Percentiles rank a stretch among this genome's conserved stretches.
phyloP scores from a whole-genome alignment of 2,888 invertebrate species.

The Prosopocoilus inquinatus region DNA sequence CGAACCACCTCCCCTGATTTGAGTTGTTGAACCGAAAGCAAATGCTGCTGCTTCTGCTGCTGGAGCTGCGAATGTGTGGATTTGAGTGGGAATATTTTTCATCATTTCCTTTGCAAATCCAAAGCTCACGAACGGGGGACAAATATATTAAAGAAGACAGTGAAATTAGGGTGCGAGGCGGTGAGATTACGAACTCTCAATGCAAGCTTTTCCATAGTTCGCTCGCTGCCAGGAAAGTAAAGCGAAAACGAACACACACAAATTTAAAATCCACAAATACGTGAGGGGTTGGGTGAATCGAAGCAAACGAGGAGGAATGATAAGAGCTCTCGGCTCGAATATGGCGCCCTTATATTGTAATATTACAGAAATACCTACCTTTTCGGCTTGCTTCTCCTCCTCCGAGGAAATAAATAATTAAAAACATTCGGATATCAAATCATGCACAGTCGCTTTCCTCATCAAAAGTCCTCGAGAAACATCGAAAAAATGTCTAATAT shows the following conservation, averaged over 20 bases:
- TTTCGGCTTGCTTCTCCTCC: constrained; percentile 27
- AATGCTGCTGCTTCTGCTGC: too few species aligned
- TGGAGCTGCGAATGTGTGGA: constrained; percentile 20
- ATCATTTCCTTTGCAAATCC: constrained; percentile 32
- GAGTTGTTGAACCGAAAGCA: too few species aligned
- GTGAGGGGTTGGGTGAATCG: constrained; percentile 15
- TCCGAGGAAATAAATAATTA: constrained; percentile 32
- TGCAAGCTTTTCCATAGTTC: constrained; percentile 28
- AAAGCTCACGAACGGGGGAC: constrained; percentile 27
- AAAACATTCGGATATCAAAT: constrained; percentile 31
- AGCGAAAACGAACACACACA: constrained; percentile 33
- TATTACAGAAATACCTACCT: constrained; percentile 30
- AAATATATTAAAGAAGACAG: constrained; percentile 37
- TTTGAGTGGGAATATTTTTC: constrained; percentile 32
- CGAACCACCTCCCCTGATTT: too few species aligned
- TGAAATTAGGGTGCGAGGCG: constrained; percentile 33
- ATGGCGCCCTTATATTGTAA: constrained; percentile 29
- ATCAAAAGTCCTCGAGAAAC: constrained; percentile 12
- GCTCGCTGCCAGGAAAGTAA: constrained; percentile 25
- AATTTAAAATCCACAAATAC: constrained; percentile 34
- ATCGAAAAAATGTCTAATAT: constrained; percentile 18
- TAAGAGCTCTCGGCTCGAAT: constrained; percentile 24
- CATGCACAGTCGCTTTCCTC: constrained; percentile 21
- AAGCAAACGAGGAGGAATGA: constrained; percentile 27
- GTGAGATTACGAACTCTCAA: constrained; percentile 28